Evolutionary conservation across 2,888 invertebrate species (phyloP).

Genomic region (Synanthedon andrenaeformis): DNA sequence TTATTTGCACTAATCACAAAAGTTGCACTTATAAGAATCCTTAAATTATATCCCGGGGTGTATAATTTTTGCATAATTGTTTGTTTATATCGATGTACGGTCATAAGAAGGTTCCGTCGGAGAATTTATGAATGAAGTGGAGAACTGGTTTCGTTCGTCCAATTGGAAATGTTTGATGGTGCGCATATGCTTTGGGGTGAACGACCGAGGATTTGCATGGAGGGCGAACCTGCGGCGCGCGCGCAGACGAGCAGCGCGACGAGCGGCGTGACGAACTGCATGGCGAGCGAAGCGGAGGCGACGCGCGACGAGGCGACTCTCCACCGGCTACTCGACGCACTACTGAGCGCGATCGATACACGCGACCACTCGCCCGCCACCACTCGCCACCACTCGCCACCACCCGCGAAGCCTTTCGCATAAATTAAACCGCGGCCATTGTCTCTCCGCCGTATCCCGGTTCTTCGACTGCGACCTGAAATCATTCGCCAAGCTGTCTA

Average conservation of each 20-base stretch:
- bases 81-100: no score
- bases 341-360: neutral
- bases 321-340: neutral
- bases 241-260: constrained; percentile 9
- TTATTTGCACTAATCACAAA: no score
- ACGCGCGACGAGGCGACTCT: constrained; percentile 2
- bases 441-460: no score
- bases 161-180: constrained; percentile 17
- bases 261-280: constrained; percentile 19
- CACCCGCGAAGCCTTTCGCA: neutral
- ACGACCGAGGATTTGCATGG: constrained; percentile 48
- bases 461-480: no score
- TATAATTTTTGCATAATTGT: neutral
- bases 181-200: constrained; percentile 39
- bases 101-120: no score
- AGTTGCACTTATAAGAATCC: neutral
- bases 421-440: neutral
- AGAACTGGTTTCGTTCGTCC: neutral
- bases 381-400: neutral
- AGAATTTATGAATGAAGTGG: neutral
- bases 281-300: constrained; percentile 13
- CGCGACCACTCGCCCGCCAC: neutral
- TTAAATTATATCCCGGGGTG: neutral
- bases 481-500: no score
- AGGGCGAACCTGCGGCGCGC: constrained; percentile 16